phyloP scores from a whole-genome alignment of 2,888 invertebrate species.

The Xestia sexstrigata region DNA sequence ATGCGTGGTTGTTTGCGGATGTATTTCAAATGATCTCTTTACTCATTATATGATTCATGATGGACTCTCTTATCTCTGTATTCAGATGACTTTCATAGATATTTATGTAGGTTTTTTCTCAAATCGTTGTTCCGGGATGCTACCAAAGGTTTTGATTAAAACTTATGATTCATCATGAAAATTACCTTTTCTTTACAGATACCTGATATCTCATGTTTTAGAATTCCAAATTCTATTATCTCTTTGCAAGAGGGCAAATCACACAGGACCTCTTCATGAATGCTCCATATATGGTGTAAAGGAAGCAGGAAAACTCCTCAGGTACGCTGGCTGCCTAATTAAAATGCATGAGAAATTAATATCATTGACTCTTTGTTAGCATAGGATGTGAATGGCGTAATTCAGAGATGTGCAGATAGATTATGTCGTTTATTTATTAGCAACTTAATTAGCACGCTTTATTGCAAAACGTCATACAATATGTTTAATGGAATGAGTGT shows the following conservation, averaged over 20 bases:
- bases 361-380: slow-evolving; percentile 35
- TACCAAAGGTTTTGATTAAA: neutral
- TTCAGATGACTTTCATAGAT: neutral
- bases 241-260: slow-evolving; percentile 92
- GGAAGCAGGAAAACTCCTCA: slow-evolving; percentile 92
- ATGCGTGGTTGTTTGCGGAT: slow-evolving; percentile 1
- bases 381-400: slow-evolving; percentile 37
- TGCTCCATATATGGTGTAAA: slow-evolving; percentile 93
- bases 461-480: neutral
- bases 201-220: slow-evolving; percentile 92
- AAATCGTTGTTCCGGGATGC: too few relatives aligned
- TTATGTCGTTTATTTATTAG: slow-evolving; percentile 5
- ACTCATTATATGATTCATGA: slow-evolving; percentile 1
- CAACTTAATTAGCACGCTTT: neutral
- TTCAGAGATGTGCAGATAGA: slow-evolving; percentile 20
- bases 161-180: slow-evolving; percentile 10
- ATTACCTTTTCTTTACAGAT: slow-evolving; percentile 78
- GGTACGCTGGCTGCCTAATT: slow-evolving; percentile 77
- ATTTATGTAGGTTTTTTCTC: neutral
- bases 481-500: neutral
- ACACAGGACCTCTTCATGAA: slow-evolving; percentile 92
- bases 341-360: slow-evolving; percentile 48
- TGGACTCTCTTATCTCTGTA: neutral
- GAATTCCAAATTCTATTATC: slow-evolving; percentile 95
- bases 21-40: neutral